Evolutionary conservation across 2,888 invertebrate genomes (phyloP).

Genomic region (Oscheius sp.): DNA sequence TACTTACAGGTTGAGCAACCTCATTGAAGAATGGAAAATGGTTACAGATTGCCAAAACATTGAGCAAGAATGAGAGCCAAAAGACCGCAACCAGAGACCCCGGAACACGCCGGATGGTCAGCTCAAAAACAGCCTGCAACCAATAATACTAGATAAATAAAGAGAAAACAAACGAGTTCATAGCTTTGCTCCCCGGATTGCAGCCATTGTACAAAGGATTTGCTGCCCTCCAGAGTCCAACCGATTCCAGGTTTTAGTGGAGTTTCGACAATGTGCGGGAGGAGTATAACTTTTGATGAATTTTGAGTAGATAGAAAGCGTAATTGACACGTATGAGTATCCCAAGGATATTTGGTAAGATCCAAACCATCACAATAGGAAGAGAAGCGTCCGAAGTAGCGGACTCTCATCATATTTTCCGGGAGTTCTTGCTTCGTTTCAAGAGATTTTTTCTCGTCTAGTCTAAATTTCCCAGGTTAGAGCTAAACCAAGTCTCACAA

Average conservation of each 20-base stretch:
- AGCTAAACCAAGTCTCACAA: background rate
- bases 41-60: conserved; percentile 16
- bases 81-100: conserved; percentile 3
- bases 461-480: background rate
- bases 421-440: conserved; percentile 5
- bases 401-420: background rate
- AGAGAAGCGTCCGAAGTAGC: conserved; percentile 9
- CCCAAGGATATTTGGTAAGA: conserved; percentile 42
- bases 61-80: conserved; percentile 24
- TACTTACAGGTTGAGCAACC: background rate
- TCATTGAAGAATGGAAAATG: conserved; percentile 26
- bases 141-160: background rate
- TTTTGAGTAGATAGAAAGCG: conserved; percentile 42
- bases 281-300: conserved; percentile 42
- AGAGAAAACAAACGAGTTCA: conserved; percentile 12
- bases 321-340: conserved; percentile 41
- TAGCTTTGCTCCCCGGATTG: conserved; percentile 22
- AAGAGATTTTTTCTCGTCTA: conserved; percentile 4
- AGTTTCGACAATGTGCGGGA: conserved; percentile 43
- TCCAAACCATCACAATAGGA: conserved; percentile 19
- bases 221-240: background rate
- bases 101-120: background rate
- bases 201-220: conserved; percentile 32
- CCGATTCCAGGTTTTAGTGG: background rate
- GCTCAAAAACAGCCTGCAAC: conserved; percentile 14